Conservation (phyloP, 2,797 vertebrate genomes). For the Platalea minor region DNA sequence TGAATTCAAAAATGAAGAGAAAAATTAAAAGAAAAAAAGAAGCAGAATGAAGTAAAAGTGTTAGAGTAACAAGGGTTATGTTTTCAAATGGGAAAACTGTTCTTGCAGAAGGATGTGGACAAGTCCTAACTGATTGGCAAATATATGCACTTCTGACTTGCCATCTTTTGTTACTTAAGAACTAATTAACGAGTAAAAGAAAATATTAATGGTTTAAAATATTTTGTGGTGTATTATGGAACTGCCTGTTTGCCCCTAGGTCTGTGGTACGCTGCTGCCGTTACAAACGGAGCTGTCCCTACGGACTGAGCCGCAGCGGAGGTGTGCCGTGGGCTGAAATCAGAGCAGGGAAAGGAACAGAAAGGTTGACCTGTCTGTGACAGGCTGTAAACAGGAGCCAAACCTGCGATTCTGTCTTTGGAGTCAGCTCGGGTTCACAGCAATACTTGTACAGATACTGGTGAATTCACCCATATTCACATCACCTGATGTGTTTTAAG, state of each 20-base stretch:
- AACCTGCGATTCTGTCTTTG: not conserved
- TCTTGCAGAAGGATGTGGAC: not conserved
- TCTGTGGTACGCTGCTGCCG: too few species aligned
- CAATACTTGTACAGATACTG: not conserved
- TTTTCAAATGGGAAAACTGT: not conserved
- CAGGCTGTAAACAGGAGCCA: not conserved
- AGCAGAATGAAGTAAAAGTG: not conserved
- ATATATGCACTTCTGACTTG: not conserved
- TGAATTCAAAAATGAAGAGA: not conserved
- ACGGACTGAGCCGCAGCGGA: accelerated
- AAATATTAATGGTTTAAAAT: not conserved
- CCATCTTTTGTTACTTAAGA: not conserved
- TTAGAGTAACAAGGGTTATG: not conserved
- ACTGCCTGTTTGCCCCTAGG: not conserved
- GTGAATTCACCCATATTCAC: not conserved
- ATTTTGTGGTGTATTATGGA: not conserved
- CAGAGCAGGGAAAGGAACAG: not conserved
- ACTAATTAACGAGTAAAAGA: not conserved
- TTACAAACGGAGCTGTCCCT: not conserved
- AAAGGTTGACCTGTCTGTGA: not conserved
- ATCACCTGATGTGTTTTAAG: not conserved
- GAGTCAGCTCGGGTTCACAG: not conserved
- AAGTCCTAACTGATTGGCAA: not conserved
- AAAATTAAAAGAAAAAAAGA: not conserved
- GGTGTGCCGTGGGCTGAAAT: not conserved